Evolutionary conservation across 2,888 invertebrate species (phyloP).

Genomic region (Argyresthia goedartella): DNA sequence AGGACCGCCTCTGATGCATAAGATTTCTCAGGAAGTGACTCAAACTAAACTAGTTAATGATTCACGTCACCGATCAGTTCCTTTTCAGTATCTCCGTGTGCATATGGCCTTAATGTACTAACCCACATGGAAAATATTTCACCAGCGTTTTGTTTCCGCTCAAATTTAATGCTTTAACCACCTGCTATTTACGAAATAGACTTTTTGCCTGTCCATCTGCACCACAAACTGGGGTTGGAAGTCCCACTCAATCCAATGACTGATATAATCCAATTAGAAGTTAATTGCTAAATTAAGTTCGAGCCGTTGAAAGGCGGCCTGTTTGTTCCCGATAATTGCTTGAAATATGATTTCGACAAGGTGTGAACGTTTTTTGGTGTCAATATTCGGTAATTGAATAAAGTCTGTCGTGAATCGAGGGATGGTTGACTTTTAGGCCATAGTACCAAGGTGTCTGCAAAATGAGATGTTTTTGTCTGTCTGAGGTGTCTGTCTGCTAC

Average conservation of each 20-base stretch:
- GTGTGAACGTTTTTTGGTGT: conserved; percentile 30
- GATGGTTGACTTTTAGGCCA: too few relatives aligned
- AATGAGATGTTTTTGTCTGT: too few relatives aligned
- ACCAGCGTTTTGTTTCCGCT: background rate
- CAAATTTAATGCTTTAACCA: background rate
- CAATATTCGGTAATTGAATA: conserved; percentile 40
- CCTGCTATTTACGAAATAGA: background rate
- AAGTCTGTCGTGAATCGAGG: background rate
- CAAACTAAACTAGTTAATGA: too few relatives aligned
- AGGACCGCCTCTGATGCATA: too few relatives aligned
- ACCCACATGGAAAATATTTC: background rate
- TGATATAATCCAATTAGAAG: conserved; percentile 64
- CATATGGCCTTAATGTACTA: too few relatives aligned
- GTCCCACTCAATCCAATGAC: conserved; percentile 33
- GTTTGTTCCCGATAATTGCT: conserved; percentile 44
- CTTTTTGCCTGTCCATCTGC: background rate
- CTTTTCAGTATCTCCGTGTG: too few relatives aligned
- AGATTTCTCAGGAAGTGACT: too few relatives aligned
- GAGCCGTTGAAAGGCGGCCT: conserved; percentile 23
- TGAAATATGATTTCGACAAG: conserved; percentile 60
- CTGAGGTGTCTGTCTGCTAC: too few relatives aligned
- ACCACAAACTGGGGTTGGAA: background rate
- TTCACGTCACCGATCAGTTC: too few relatives aligned
- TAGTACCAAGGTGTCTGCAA: too few relatives aligned
- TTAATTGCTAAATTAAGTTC: conserved; percentile 67